Evolutionary conservation across 2,888 invertebrate species (phyloP).

Genomic region (Protodeltote pygarga): DNA sequence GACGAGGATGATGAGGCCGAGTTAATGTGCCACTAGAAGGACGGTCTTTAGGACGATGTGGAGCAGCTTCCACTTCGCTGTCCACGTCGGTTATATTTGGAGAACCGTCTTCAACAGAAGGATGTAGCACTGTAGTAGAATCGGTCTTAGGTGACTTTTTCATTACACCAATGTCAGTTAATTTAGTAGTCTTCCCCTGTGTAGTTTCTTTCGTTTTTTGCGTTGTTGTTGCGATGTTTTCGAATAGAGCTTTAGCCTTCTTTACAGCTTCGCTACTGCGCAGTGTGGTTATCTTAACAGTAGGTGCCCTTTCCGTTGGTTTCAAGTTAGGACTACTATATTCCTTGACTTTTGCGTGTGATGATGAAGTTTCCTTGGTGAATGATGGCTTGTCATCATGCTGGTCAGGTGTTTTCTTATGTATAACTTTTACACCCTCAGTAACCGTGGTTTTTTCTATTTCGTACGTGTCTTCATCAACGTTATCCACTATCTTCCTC

Average conservation of each 20-base stretch:
- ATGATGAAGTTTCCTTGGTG: conserved; percentile 63
- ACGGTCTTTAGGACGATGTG: conserved; percentile 46
- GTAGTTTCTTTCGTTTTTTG: conserved; percentile 63
- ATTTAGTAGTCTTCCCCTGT: conserved; percentile 68
- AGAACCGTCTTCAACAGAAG: conserved; percentile 60
- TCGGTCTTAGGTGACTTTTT: conserved; percentile 70
- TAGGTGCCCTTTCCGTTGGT: conserved; percentile 59
- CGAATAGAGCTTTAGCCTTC: conserved; percentile 90
- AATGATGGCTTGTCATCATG: conserved; percentile 52
- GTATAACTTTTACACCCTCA: conserved; percentile 32
- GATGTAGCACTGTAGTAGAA: conserved; percentile 59
- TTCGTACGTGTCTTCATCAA: conserved; percentile 56
- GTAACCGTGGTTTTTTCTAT: conserved; percentile 42
- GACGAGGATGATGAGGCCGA: conserved; percentile 40
- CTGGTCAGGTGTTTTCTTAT: conserved; percentile 32
- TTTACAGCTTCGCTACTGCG: conserved; percentile 89
- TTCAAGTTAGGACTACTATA: conserved; percentile 57
- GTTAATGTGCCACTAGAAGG: conserved; percentile 50
- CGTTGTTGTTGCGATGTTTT: conserved; percentile 86
- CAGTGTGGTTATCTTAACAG: conserved; percentile 75
- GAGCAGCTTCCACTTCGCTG: conserved; percentile 53
- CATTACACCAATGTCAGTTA: conserved; percentile 82
- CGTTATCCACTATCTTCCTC: conserved; percentile 66
- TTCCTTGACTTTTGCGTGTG: conserved; percentile 63
- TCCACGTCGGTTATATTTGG: conserved; percentile 57